Evolutionary conservation across 2,888 invertebrate species (phyloP), one percentile per base, ranked within the genome.

Genomic region (Drosophila picticornis): DNA sequence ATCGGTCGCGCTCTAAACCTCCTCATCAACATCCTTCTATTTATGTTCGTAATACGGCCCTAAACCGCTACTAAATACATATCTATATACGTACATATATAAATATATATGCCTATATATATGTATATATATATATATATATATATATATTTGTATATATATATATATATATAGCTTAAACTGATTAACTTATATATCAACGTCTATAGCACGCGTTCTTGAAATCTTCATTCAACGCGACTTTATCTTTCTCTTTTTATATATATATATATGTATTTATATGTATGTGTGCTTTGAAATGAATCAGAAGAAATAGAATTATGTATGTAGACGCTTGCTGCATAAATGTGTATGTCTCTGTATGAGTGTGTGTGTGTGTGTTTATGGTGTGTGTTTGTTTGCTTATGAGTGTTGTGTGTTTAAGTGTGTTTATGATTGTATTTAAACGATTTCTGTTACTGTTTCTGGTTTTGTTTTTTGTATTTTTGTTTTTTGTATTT

Each of bases 141-240:
- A 51, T 58, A 51, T 43, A 43, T 60, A 51, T 61, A n/a, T n/a
- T n/a, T n/a, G n/a, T n/a, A 50, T 59, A 61, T 66, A 65, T 73
- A 63, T 60, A 69, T 74, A 72, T 75, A 25, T 81, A 66, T 84
- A 87, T 74, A 81, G 73, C 77, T 80, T 87, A 84, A 77, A 78
- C 76, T 89, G 65, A 75, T 77, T 78, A 80, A 80, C 90, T 86
- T 85, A 87, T 67, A 60, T 81, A 84, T 85, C 80, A 89, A 89
- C 80, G 82, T 79, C 77, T 88, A 84, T 77, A 85, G 88, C 82
- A 70, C 77, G 87, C 77, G 69, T 70, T 77, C 51, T 75, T 78
- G 65, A 72, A 77, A 80, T 77, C 73, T 71, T 68, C 68, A 64
- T 84, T 76, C 46, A 72, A 83, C 84, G 84, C 84, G 75, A 63